Evolutionary conservation across 2,113 vertebrate species (phyloP), one percentile per base, ranked within the genome.

Genomic region (Bufo bufo): DNA sequence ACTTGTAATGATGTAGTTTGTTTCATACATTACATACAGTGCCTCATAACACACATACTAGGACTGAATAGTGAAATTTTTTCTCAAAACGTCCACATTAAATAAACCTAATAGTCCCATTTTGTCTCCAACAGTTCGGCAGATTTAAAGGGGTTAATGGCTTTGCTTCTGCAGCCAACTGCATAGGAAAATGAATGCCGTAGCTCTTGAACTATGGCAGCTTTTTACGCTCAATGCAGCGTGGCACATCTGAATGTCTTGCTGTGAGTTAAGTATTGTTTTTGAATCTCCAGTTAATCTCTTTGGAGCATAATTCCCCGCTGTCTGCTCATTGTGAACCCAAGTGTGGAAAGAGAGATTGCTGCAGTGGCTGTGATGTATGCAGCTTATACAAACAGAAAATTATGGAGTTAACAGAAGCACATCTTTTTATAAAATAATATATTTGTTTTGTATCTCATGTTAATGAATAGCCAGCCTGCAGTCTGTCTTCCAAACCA

Each of bases 341-440:
- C 81, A 88, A 84, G 81, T 88, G 82, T 88, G 87, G 87, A 88
- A 83, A 84, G 82, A 78, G 45, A 84, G 74, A 88, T 88, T 88
- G 82, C 72, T 77, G 72, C 58, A 50, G 87, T 78, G 47, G 9
- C 58, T 84, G 72, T 84, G 81, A 84, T 84, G 71, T 84, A 78
- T 66, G 87, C 82, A 78, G 82, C 74, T 78, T 69, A 84, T 84
- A 56, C 59, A 84, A 88, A 84, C 74, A 77, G 72, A 88, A 84
- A 77, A 84, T 88, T 77, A 78, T 84, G 75, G 81, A 88, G 87
- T 77, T 84, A 88, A 88, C 74, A 78, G 71, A 45, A 77, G 87
- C 82, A 78, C 74, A 84, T 84, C 49, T 61, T 84, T 88, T 78
- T 83, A 61, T 84, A 77, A 84, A 88, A 84, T 71, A 88, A 88